Base-by-base conservation (phyloP, 2,888 invertebrate species). In the Emmelina monodactyla region DNA sequence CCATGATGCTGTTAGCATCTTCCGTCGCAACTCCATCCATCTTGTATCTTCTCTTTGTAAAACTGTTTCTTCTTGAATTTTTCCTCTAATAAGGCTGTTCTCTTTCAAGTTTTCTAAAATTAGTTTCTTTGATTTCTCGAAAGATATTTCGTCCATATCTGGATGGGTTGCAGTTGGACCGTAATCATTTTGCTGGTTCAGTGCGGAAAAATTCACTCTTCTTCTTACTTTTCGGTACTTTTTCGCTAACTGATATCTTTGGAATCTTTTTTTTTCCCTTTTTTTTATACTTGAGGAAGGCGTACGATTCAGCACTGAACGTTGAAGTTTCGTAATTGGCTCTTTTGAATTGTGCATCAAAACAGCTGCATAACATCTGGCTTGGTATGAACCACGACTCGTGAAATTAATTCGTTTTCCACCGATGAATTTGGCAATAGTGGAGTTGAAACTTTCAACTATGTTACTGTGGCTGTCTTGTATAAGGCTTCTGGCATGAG, bases 101-200 rank as follows among this genome's bases (percentile, higher is more conserved):
- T n/a, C 35, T 34, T 11, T 31, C 19, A 9, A 11, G 9, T 12
- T 32, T 25, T 30, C n/a, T 9, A 39, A 32, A 37, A 36, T 38
- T 13, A 10, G 15, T 15, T 25, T 11, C 19, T 38, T 42, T 22
- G 16, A 14, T 16, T 10, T 16, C 14, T 34, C 16, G 11, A 38
- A 38, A 38, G n/a, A 29, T 33, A 7, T 25, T 25, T 25, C 25
- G n/a, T 25, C 25, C 25, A 25, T 25, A 25, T 25, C 4, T 25
- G n/a, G 25, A 25, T 25, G 25, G 25, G 25, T 25, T 25, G 25
- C 25, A 25, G 25, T 25, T 25, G 25, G 25, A 25, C 25, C n/a
- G n/a, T 25, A 25, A 25, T 25, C 25, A n/a, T 25, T 4, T 25
- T 25, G 25, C 25, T 25, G 25, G 25, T 25, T 25, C 25, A 25